Percentiles rank a stretch among this genome's conserved stretches.
phyloP scores from a whole-genome alignment of 2,888 invertebrate genomes.

The Nomada goodeniana region DNA sequence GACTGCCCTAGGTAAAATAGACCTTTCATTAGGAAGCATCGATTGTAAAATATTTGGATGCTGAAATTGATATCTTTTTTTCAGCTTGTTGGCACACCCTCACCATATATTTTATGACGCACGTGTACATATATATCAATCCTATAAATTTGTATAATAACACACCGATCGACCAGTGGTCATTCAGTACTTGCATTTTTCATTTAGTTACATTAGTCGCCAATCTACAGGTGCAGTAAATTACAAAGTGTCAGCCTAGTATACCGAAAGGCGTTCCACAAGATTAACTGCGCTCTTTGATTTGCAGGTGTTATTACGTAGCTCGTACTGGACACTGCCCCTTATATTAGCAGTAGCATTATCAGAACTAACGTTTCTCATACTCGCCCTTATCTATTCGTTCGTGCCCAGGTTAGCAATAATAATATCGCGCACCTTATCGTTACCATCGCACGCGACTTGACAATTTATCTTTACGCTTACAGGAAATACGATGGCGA shows the following conservation, averaged over 20 bases:
- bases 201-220: constrained; percentile 77
- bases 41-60: neutral
- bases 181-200: constrained; percentile 77
- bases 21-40: neutral
- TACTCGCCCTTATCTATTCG: constrained; percentile 86
- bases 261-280: neutral
- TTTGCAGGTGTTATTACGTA: constrained; percentile 81
- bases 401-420: constrained; percentile 86
- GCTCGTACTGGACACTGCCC: constrained; percentile 87
- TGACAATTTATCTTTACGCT: constrained; percentile 69
- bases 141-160: constrained; percentile 85
- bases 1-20: constrained; percentile 84
- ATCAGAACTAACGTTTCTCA: constrained; percentile 86
- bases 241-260: neutral
- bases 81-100: constrained; percentile 88
- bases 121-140: constrained; percentile 83
- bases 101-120: constrained; percentile 87
- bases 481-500: constrained; percentile 85
- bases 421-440: neutral
- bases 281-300: neutral
- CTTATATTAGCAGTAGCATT: constrained; percentile 86
- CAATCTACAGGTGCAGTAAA: constrained; percentile 76
- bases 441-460: neutral
- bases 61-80: neutral
- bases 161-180: constrained; percentile 86